Evolutionary conservation across 2,797 vertebrate genomes (phyloP), one percentile per base, ranked within the genome.

Genomic region (Zalophus californianus): DNA sequence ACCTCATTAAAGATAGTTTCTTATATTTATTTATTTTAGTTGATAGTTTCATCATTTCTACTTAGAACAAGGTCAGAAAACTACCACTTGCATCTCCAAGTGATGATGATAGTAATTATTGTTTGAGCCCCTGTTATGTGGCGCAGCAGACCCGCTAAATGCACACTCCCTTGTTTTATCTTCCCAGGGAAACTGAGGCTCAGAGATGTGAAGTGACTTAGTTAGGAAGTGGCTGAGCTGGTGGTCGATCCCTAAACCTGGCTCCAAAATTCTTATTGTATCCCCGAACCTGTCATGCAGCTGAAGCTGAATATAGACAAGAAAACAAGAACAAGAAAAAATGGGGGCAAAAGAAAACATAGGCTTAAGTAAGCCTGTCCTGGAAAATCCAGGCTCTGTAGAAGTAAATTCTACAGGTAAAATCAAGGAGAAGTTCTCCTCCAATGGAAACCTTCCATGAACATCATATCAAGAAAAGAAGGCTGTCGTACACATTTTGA

Each of bases 41-140:
- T 72, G 86, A 84, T 50, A 15, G 66, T 91, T n/a, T 32, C 62
- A 14, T 41, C 32, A 25, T 94, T 92, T 89, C 78, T 88, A 21
- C 68, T 86, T 54, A 83, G 50, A 64, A 90, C 29, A 35, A 85
- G 35, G 56, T 60, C 20, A 41, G 68, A 50, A 68, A 89, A 77
- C 58, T 80, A 50, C 64, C 68, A 18, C n/a, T 66, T 75, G 64
- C 70, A 11, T 92, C 52, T 89, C 87, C 94, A 97, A 97, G 77
- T 83, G 86, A 79, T 79, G 12, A 84, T 90, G 48, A 92, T 93
- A 15, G 84, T 41, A 16, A 89, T 44, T 62, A 75, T 41, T 77
- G 62, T 50, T 52, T 29, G 56, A 92, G 21, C 32, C 7, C 58
- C 13, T 32, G 23, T 44, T 11, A 7, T 15, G 13, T 16, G 32